Evolutionary conservation across 2,797 vertebrate genomes (phyloP).

Genomic region (Acrocephalus scirpaceus): DNA sequence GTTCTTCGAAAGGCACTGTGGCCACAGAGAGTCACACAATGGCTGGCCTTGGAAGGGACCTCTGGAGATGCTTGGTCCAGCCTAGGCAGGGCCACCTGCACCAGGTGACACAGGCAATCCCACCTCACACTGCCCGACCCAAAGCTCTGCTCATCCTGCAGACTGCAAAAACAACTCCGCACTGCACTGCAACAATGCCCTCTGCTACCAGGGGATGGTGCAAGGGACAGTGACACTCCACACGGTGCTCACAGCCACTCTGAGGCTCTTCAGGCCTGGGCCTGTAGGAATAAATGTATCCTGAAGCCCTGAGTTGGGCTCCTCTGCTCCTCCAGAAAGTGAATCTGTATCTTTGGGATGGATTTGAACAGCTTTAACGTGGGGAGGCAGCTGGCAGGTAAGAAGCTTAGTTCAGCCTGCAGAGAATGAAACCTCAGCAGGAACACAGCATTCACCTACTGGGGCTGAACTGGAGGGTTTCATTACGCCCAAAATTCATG

Average conservation of each 20-base stretch:
- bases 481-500: rapidly evolving
- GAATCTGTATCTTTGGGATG: not conserved
- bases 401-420: conserved; percentile 20
- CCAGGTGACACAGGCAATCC: not conserved
- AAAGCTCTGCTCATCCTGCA: not conserved
- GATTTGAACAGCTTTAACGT: not conserved
- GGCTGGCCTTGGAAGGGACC: no score
- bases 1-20: not conserved
- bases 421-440: not conserved
- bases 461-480: not conserved
- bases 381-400: not conserved
- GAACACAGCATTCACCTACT: not conserved
- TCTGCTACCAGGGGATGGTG: not conserved
- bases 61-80: not conserved
- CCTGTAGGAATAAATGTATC: rapidly evolving
- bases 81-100: not conserved
- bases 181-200: not conserved
- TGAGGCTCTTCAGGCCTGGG: not conserved
- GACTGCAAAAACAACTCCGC: not conserved
- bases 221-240: not conserved
- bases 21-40: not conserved
- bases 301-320: not conserved
- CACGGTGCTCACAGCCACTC: not conserved
- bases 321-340: not conserved
- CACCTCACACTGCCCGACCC: no score